Conservation (phyloP, 2,797 vertebrate genomes). For the Mionectes olivaceus region DNA sequence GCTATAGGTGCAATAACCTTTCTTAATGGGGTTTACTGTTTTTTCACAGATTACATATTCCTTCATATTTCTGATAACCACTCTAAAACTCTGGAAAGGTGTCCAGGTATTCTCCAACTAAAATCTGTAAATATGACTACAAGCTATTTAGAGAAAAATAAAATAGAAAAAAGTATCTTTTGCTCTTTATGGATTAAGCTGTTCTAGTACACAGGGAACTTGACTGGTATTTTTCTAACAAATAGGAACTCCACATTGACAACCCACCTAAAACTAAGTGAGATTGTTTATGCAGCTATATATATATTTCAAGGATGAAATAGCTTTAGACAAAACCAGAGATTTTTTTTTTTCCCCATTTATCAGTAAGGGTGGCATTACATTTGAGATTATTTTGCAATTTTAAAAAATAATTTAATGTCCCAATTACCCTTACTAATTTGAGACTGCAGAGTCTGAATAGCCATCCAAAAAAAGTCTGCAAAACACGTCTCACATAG, state of each 20-base stretch:
- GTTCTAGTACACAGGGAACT: background rate
- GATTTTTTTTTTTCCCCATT: background rate
- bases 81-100: background rate
- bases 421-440: constrained; percentile 44
- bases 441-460: constrained; percentile 39
- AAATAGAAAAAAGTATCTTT: constrained; percentile 20
- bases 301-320: background rate
- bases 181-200: background rate
- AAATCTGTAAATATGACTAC: background rate
- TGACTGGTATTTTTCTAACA: background rate
- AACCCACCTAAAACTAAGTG: background rate
- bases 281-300: background rate
- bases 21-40: constrained; percentile 66
- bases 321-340: background rate
- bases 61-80: constrained; percentile 20
- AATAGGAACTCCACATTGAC: background rate
- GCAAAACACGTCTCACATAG: background rate
- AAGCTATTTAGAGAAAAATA: constrained; percentile 31
- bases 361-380: background rate
- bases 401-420: constrained; percentile 6
- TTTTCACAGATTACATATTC: constrained; percentile 37
- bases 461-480: constrained; percentile 27
- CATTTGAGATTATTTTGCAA: background rate
- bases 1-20: constrained; percentile 77
- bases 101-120: background rate